Conservation (phyloP, 1,140 invertebrate genomes). For the Saccostrea glomerata region DNA sequence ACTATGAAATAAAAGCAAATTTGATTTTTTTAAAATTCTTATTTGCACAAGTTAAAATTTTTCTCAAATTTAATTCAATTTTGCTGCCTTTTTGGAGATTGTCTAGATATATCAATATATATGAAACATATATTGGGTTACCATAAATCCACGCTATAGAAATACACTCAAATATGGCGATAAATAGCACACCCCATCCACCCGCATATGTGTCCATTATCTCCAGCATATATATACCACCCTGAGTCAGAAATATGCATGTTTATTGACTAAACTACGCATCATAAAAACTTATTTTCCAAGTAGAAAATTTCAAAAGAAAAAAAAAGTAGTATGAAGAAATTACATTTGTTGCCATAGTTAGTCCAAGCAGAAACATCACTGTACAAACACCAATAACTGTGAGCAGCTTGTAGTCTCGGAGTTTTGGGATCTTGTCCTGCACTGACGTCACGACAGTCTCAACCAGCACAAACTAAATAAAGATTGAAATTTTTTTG, state of each 20-base stretch:
- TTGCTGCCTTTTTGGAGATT: too few species aligned
- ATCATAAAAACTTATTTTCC: too few species aligned
- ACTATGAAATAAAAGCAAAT: too few species aligned
- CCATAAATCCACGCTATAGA: constrained; percentile 88
- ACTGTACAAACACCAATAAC: constrained; percentile 62
- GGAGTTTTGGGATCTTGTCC: constrained; percentile 84
- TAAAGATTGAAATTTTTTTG: too few species aligned
- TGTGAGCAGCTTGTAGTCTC: constrained; percentile 73
- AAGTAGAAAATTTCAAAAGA: too few species aligned
- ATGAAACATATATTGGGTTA: constrained; percentile 45
- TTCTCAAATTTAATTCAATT: too few species aligned
- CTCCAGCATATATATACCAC: constrained; percentile 90
- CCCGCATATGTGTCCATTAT: constrained; percentile 92
- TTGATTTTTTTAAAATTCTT: too few species aligned
- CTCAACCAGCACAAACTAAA: constrained; percentile 88
- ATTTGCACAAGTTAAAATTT: too few species aligned
- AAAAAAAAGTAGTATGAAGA: too few species aligned
- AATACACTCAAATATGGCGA: constrained; percentile 84
- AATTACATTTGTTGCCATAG: constrained; percentile 71
- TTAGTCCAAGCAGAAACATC: constrained; percentile 72
- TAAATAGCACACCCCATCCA: constrained; percentile 90
- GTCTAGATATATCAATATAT: too few species aligned
- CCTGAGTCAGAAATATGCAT: constrained; percentile 59
- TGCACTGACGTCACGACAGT: constrained; percentile 86
- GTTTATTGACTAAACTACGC: too few species aligned